These are phyloP conservation scores for Picathartes gymnocephalus DNA, from an alignment of 2,113 vertebrate genomes.

Conservation along the genomic window DNA sequence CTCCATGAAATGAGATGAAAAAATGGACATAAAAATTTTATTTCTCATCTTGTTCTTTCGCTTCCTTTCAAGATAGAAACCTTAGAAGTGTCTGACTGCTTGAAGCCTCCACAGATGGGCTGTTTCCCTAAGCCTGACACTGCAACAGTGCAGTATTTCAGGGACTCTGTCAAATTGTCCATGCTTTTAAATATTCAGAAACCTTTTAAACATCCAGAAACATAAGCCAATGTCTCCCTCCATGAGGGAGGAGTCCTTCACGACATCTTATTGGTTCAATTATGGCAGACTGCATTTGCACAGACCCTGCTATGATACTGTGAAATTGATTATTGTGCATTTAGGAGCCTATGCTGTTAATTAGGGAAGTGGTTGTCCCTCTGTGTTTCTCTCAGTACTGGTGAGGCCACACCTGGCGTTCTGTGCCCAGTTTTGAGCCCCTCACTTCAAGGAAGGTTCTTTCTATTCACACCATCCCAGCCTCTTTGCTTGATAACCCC, in stretches of 20 bases:
- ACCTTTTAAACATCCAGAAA: neutral
- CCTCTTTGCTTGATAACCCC: neutral
- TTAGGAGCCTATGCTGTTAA: neutral
- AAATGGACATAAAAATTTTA: neutral
- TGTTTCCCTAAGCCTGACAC: neutral
- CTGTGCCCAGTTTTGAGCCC: neutral
- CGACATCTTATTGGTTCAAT: neutral
- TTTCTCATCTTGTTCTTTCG: neutral
- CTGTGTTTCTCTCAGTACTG: neutral
- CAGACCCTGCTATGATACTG: neutral
- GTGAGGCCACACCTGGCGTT: neutral
- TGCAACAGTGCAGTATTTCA: neutral
- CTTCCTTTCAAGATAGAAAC: neutral
- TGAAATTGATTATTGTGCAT: neutral
- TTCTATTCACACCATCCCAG: neutral
- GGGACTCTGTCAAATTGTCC: neutral
- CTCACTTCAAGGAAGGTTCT: neutral
- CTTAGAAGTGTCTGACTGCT: neutral
- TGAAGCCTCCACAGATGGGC: neutral
- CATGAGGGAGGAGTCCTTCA: neutral
- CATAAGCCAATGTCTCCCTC: neutral
- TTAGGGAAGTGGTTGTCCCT: neutral
- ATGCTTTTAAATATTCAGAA: neutral
- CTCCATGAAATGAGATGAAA: neutral
- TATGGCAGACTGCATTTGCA: neutral